phyloP scores from a whole-genome alignment of 2,888 invertebrate species.

The Keiferia lycopersicella region DNA sequence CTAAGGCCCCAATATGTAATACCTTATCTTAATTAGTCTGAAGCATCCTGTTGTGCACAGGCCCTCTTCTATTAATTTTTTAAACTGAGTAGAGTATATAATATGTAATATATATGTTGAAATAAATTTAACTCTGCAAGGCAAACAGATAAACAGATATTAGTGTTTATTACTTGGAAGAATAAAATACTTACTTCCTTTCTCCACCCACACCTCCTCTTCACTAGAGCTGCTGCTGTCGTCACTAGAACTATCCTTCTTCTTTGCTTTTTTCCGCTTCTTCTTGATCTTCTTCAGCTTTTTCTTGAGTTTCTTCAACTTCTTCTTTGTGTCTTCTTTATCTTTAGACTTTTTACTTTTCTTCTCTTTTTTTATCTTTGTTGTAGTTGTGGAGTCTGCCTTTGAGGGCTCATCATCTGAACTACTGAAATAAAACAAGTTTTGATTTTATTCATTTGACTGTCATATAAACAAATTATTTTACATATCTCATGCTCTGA shows the following conservation, averaged over 20 bases:
- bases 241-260: slow-evolving; percentile 67
- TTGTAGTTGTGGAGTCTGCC: slow-evolving; percentile 49
- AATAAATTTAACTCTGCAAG: too few species aligned
- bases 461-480: too few species aligned
- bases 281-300: slow-evolving; percentile 80
- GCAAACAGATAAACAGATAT: too few species aligned
- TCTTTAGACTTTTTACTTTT: slow-evolving; percentile 71
- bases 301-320: slow-evolving; percentile 79
- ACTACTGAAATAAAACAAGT: slow-evolving; percentile 40
- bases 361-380: slow-evolving; percentile 70
- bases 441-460: not conserved
- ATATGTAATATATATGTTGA: too few species aligned
- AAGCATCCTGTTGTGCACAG: too few species aligned
- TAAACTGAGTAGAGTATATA: too few species aligned
- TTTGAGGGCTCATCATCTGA: slow-evolving; percentile 71
- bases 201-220: slow-evolving; percentile 86
- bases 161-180: too few species aligned
- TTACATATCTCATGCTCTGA: too few species aligned
- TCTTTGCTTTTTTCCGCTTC: slow-evolving; percentile 76
- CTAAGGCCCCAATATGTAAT: too few species aligned
- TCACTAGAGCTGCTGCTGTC: slow-evolving; percentile 62
- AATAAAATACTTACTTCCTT: slow-evolving; percentile 67
- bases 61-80: too few species aligned
- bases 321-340: slow-evolving; percentile 78
- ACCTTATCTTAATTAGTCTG: too few species aligned